Percentiles rank a stretch among this genome's conserved stretches.
These are phyloP conservation scores for Drosophila longiperda DNA, from an alignment of 2,888 invertebrate genomes.

Conservation along the genomic window DNA sequence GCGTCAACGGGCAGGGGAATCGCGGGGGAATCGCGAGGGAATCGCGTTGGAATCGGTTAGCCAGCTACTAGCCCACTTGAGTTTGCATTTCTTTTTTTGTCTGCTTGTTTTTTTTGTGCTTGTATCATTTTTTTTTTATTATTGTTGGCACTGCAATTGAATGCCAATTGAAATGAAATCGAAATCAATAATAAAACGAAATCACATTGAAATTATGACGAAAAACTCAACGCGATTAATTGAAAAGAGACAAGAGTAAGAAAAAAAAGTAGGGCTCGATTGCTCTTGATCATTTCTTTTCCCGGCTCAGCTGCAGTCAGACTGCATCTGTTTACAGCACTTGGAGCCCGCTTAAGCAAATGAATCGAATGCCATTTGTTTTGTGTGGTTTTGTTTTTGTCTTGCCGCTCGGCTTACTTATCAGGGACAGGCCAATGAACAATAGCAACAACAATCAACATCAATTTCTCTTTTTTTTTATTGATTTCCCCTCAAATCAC, in stretches of 20 bases:
- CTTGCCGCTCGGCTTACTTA: slow-evolving; percentile 62
- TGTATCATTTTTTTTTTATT: background rate
- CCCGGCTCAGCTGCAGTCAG: background rate
- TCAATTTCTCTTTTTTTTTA: slow-evolving; percentile 69
- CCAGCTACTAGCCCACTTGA: slow-evolving; percentile 48
- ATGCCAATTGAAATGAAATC: slow-evolving; percentile 65
- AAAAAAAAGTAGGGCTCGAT: slow-evolving; percentile 11
- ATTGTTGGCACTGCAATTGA: slow-evolving; percentile 69
- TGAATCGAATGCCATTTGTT: slow-evolving; percentile 45
- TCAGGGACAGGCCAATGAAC: slow-evolving; percentile 42
- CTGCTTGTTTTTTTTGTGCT: slow-evolving; percentile 7
- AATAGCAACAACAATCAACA: slow-evolving; percentile 35
- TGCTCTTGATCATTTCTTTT: slow-evolving; percentile 28
- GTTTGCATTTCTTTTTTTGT: slow-evolving; percentile 63
- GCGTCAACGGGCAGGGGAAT: slow-evolving; percentile 1
- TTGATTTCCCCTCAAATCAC: slow-evolving; percentile 21
- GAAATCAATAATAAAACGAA: slow-evolving; percentile 47
- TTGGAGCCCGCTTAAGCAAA: slow-evolving; percentile 33
- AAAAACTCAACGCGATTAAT: slow-evolving; percentile 33
- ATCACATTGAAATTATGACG: slow-evolving; percentile 46
- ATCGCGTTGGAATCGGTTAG: background rate
- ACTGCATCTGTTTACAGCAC: slow-evolving; percentile 17
- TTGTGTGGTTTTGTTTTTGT: slow-evolving; percentile 12
- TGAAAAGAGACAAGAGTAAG: background rate
- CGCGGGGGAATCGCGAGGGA: background rate